Evolutionary conservation across 2,113 vertebrate species (phyloP).

Genomic region (Elgaria multicarinata): DNA sequence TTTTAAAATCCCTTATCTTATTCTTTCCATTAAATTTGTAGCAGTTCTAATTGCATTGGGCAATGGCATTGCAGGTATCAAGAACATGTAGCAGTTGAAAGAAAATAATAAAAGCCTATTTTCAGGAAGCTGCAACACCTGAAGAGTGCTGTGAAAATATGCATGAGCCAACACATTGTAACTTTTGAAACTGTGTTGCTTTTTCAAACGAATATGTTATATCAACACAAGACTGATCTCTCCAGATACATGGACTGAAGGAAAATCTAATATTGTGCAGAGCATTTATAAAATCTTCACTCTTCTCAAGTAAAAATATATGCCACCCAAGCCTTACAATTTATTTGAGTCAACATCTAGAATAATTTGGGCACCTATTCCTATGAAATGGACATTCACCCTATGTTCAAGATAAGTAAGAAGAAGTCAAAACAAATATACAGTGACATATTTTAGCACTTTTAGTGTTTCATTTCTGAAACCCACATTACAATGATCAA

Average conservation of each 20-base stretch:
- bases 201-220: constrained; percentile 37
- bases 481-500: constrained; percentile 31
- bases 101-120: constrained; percentile 37
- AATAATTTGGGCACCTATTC: background rate
- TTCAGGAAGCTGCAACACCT: constrained; percentile 15
- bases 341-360: constrained; percentile 31
- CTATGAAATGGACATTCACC: constrained; percentile 15
- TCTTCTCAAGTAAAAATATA: constrained; percentile 40
- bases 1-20: constrained; percentile 32
- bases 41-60: constrained; percentile 38
- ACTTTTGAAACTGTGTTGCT: constrained; percentile 15
- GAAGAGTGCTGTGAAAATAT: constrained; percentile 34
- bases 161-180: constrained; percentile 11
- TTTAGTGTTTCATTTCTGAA: constrained; percentile 30
- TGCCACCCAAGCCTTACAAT: constrained; percentile 27
- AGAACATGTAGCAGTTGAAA: constrained; percentile 31
- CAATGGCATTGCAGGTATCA: constrained; percentile 28
- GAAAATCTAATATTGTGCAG: background rate
- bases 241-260: background rate
- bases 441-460: constrained; percentile 23
- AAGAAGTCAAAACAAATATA: constrained; percentile 24
- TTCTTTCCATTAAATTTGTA: constrained; percentile 18
- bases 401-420: constrained; percentile 14
- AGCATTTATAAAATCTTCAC: constrained; percentile 33
- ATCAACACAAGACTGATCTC: constrained; percentile 27